phyloP scores from a whole-genome alignment of 2,797 vertebrate genomes.

The Ibycter americanus region DNA sequence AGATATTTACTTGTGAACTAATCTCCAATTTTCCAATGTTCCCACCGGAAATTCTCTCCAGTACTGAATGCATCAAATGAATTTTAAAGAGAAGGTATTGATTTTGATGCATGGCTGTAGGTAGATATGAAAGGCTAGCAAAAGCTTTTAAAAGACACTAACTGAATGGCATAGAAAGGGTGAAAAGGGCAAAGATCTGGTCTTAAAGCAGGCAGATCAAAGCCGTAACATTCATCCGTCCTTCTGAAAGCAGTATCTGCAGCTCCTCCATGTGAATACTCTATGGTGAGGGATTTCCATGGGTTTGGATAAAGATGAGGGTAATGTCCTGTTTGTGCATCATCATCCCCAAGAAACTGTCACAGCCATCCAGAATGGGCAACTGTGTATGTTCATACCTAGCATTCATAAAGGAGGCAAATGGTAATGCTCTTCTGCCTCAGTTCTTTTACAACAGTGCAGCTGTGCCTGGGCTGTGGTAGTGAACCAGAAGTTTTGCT shows the following conservation, averaged over 20 bases:
- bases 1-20: conserved; percentile 27
- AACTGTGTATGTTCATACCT: neutral
- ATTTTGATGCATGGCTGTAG: neutral
- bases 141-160: neutral
- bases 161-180: neutral
- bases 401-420: neutral
- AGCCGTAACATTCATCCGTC: neutral
- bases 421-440: neutral
- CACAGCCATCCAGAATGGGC: neutral
- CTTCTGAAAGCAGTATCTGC: neutral
- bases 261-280: neutral
- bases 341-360: neutral
- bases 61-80: neutral
- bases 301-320: neutral
- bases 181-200: neutral
- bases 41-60: conserved; percentile 9
- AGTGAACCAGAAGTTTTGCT: neutral
- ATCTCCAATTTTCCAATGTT: conserved; percentile 17
- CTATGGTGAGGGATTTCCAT: neutral
- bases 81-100: conserved; percentile 22
- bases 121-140: neutral
- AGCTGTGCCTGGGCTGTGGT: neutral
- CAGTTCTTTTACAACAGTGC: neutral
- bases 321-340: neutral
- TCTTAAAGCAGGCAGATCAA: neutral